Base-by-base conservation (phyloP, 2,113 vertebrate genomes). In the Hylia prasina region DNA sequence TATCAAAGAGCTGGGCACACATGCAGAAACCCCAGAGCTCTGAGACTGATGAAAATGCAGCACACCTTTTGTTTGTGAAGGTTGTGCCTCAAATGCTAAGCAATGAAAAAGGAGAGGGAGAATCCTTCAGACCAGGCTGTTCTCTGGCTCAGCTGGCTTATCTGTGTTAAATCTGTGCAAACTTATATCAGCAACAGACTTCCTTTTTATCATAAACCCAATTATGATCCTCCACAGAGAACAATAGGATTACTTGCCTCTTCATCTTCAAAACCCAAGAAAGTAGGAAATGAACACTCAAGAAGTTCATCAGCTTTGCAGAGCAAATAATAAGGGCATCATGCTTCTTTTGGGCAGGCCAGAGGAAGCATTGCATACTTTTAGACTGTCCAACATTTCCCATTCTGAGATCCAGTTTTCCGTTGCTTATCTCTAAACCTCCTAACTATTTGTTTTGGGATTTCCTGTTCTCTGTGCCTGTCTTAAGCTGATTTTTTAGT, bases 311-410 rank as follows among this genome's bases (percentile, higher is more conserved):
- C 53, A 66, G 0, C 81, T 90, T 92, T 83, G 40, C n/a, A 33
- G 64, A 57, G 45, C 45, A 12, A 45, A 11, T 87, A 48, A 75
- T 64, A 57, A 91, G 58, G 1, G 3, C 30, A 71, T 60, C 45
- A 7, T 0, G 2, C 75, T 81, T 18, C 39, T 69, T 54, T 35
- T 7, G 6, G 90, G 71, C 90, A 80, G 83, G 33, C 75, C 84
- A 80, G 93, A 80, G 93, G 95, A 94, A 95, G 51, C 61, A 30
- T 44, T 83, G 68, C 87, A 40, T 94, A 33, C 76, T 81, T 88
- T 35, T 9, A 86, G 42, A 16, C 71, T 60, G 68, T 87, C 71
- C 13, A 39, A 18, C 71, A 33, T 42, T 96, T 96, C 88, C 90
- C 90, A 71, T 78, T 86, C 76, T 81, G 86, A 88, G 75, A 48